These are phyloP conservation scores for Listronotus oregonensis DNA, from an alignment of 1,140 invertebrate species.

Conservation along the genomic window DNA sequence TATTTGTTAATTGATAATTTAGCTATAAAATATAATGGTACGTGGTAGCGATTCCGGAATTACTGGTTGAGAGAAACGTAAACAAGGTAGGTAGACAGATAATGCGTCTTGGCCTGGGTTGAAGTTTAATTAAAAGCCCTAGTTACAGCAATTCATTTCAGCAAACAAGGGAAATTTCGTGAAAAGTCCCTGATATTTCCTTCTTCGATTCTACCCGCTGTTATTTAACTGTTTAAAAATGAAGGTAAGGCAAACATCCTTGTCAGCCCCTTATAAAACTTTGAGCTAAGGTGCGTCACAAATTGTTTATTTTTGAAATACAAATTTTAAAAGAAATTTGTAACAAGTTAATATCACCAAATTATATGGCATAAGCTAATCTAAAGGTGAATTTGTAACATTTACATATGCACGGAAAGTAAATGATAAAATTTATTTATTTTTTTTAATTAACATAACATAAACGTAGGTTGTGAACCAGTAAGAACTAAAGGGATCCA, in stretches of 20 bases:
- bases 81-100: slow-evolving; percentile 4
- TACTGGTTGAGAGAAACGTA: background rate
- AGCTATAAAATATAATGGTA: background rate
- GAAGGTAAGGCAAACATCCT: too few relatives aligned
- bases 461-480: too few relatives aligned
- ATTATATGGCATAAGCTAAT: too few relatives aligned
- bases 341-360: too few relatives aligned
- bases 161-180: slow-evolving; percentile 8
- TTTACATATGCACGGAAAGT: too few relatives aligned
- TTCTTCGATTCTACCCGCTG: background rate
- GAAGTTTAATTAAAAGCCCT: slow-evolving; percentile 17
- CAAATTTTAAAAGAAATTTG: too few relatives aligned
- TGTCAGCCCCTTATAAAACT: background rate
- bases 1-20: background rate
- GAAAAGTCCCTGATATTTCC: background rate
- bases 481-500: too few relatives aligned
- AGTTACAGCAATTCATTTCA: slow-evolving; percentile 1
- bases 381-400: too few relatives aligned
- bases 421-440: too few relatives aligned
- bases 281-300: too few relatives aligned
- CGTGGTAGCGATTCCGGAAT: background rate
- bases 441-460: too few relatives aligned
- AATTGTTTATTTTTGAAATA: too few relatives aligned
- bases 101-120: slow-evolving; percentile 7
- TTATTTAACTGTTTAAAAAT: background rate